phyloP scores from a whole-genome alignment of 2,797 vertebrate genomes.

The Mus minutoides region DNA sequence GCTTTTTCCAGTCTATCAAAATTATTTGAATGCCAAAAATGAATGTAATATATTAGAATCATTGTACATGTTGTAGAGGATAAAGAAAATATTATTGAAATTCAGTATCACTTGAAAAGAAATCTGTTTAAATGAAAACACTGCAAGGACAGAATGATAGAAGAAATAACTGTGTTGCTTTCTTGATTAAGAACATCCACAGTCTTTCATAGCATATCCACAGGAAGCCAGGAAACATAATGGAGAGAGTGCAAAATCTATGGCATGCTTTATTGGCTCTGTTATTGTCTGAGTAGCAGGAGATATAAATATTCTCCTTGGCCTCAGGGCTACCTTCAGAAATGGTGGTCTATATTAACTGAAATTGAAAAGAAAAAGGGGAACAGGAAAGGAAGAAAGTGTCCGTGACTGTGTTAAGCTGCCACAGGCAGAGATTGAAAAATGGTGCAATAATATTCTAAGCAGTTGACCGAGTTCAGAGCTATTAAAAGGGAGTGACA shows the following conservation, averaged over 20 bases:
- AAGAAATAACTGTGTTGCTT: conserved; percentile 78
- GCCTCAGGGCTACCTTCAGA: conserved; percentile 84
- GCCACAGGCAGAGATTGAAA: conserved; percentile 84
- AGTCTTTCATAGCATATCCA: conserved; percentile 79
- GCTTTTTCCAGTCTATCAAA: conserved; percentile 41
- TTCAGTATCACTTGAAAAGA: conserved; percentile 75
- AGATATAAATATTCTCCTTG: conserved; percentile 86
- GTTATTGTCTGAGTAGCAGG: conserved; percentile 81
- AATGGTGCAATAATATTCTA: conserved; percentile 84
- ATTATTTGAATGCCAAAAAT: conserved; percentile 61
- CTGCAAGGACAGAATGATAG: conserved; percentile 70
- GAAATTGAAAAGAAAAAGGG: conserved; percentile 73
- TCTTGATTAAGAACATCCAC: conserved; percentile 82
- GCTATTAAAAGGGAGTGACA: conserved; percentile 82
- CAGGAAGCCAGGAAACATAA: conserved; percentile 82
- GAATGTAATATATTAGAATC: conserved; percentile 33
- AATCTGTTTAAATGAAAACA: conserved; percentile 76
- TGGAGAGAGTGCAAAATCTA: conserved; percentile 76
- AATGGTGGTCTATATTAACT: conserved; percentile 85
- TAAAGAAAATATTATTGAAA: conserved; percentile 75
- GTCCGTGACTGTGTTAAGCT: conserved; percentile 81
- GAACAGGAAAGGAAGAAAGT: conserved; percentile 52
- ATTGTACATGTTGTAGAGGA: conserved; percentile 22
- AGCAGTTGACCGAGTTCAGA: conserved; percentile 82
- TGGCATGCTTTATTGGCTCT: conserved; percentile 82